Evolutionary conservation across 2,888 invertebrate species (phyloP).

Genomic region (Stenchaetothrips biformis): DNA sequence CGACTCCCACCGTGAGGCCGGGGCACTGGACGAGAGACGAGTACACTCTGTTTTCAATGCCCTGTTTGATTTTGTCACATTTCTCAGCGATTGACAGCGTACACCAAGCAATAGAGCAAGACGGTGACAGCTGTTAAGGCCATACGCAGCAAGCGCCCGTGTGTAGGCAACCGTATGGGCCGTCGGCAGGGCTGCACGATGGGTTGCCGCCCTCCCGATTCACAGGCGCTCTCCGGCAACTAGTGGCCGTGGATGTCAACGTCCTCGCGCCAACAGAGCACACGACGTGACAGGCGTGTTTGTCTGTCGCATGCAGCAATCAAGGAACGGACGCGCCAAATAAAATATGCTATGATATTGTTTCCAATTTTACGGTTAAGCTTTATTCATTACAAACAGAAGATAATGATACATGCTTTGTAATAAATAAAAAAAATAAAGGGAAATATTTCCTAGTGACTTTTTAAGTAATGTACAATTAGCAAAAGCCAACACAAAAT

Average conservation of each 20-base stretch:
- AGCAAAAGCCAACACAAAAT: constrained; percentile 22
- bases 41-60: too few relatives aligned
- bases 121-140: neutral
- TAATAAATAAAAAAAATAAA: constrained; percentile 22
- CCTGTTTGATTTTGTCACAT: too few relatives aligned
- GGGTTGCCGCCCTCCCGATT: neutral
- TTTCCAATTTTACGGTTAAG: neutral
- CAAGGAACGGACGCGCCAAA: too few relatives aligned
- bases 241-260: too few relatives aligned
- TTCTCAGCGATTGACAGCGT: too few relatives aligned
- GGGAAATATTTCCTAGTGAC: constrained; percentile 20
- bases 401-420: constrained; percentile 22
- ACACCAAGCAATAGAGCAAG: too few relatives aligned
- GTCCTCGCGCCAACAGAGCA: too few relatives aligned
- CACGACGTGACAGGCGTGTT: too few relatives aligned
- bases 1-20: too few relatives aligned
- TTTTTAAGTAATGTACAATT: constrained; percentile 14
- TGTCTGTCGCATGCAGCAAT: too few relatives aligned
- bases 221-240: neutral
- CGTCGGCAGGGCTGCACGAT: neutral
- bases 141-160: neutral
- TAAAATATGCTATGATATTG: too few relatives aligned
- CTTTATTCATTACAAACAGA: constrained; percentile 22
- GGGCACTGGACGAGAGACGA: too few relatives aligned
- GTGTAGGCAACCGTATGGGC: neutral